These are phyloP conservation scores for Etheostoma nigrum DNA, from an alignment of 2,797 vertebrate genomes.

Conservation along the genomic window DNA sequence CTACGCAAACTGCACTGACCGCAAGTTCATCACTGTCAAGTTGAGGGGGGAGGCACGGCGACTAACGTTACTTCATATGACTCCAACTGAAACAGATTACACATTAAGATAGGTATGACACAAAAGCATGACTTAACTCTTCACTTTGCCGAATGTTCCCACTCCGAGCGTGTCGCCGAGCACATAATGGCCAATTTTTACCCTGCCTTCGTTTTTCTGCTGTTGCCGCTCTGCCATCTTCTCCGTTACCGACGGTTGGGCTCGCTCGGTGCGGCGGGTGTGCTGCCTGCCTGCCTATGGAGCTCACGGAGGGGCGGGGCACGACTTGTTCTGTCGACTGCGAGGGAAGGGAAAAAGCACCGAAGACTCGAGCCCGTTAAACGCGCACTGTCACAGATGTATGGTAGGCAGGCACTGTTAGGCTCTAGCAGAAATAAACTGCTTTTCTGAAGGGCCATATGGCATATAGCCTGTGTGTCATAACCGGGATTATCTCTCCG, in stretches of 20 bases:
- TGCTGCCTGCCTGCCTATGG: conserved; percentile 44
- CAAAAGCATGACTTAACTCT: conserved; percentile 92
- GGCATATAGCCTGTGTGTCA: not conserved
- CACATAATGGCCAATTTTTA: conserved; percentile 97
- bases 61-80: conserved; percentile 8
- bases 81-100: conserved; percentile 33
- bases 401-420: too few relatives aligned
- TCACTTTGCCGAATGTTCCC: conserved; percentile 99
- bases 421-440: not conserved
- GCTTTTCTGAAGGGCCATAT: not conserved
- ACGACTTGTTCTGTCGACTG: not conserved
- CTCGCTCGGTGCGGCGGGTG: conserved; percentile 59
- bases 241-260: conserved; percentile 68
- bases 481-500: conserved; percentile 5
- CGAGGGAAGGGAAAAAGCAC: not conserved
- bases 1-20: conserved; percentile 70
- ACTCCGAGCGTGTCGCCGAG: conserved; percentile 98
- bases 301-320: conserved; percentile 70
- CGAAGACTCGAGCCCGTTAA: not conserved
- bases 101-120: conserved; percentile 15
- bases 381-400: not conserved
- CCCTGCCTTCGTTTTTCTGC: conserved; percentile 95
- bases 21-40: conserved; percentile 65
- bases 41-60: conserved; percentile 4
- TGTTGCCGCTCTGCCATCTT: conserved; percentile 94